Conservation (phyloP, 2,113 vertebrate genomes). For the Proteles cristata region DNA sequence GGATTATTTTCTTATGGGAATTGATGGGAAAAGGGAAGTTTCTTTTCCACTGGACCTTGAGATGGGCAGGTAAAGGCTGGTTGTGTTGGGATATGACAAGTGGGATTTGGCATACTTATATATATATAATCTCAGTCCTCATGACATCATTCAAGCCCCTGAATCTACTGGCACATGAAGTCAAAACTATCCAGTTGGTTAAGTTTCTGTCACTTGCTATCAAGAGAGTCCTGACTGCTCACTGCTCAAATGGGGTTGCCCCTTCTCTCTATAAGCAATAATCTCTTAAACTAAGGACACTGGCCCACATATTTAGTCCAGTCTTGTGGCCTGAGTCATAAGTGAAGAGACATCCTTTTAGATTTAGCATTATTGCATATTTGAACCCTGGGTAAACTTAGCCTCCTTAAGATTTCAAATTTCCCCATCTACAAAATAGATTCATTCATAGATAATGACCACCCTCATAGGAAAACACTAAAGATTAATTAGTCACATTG, state of each 20-base stretch:
- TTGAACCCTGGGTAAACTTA: slow-evolving; percentile 22
- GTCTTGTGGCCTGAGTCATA: not conserved
- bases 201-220: not conserved
- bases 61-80: not conserved
- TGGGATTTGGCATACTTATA: not conserved
- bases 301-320: not conserved
- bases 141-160: not conserved
- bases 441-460: slow-evolving; percentile 72
- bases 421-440: slow-evolving; percentile 51
- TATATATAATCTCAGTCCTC: not conserved
- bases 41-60: not conserved
- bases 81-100: not conserved
- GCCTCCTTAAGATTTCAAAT: slow-evolving; percentile 40
- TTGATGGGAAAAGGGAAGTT: not conserved
- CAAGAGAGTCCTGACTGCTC: not conserved
- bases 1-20: not conserved
- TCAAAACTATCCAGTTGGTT: not conserved
- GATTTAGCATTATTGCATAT: not conserved
- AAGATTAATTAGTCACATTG: slow-evolving; percentile 70
- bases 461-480: slow-evolving; percentile 56
- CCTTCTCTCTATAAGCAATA: not conserved
- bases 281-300: slow-evolving; percentile 23
- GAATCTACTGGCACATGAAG: not conserved
- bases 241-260: not conserved
- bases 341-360: not conserved